Evolutionary conservation across 2,797 vertebrate genomes (phyloP).

Genomic region (Sciaenops ocellatus): DNA sequence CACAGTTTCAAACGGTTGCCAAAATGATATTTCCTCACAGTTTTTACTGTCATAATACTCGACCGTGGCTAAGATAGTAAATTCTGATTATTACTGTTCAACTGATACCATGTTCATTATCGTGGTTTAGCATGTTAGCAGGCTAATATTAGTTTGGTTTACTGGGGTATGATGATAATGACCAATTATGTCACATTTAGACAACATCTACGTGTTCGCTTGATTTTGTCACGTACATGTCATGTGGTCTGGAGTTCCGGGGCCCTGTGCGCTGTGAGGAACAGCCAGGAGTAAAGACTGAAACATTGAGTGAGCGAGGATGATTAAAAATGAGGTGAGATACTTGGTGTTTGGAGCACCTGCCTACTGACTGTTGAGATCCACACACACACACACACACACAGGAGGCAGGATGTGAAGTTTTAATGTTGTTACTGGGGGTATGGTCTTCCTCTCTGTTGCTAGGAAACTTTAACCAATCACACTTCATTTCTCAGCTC

Average conservation of each 20-base stretch:
- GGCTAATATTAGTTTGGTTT: not conserved
- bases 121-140: not conserved
- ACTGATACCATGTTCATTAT: not conserved
- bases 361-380: not conserved
- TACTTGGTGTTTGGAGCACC: not conserved
- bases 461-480: slow-evolving; percentile 32
- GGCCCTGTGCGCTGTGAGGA: not conserved
- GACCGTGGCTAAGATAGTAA: too few relatives aligned
- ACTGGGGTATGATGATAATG: not conserved
- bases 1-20: too few relatives aligned
- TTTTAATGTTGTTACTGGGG: slow-evolving; percentile 4
- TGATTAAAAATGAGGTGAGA: slow-evolving; percentile 1
- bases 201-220: not conserved
- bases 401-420: not conserved
- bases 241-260: not conserved
- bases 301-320: not conserved
- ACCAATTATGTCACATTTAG: not conserved
- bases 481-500: not conserved
- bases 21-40: too few relatives aligned
- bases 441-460: slow-evolving; percentile 15
- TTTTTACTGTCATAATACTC: too few relatives aligned
- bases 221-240: not conserved
- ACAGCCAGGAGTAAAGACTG: not conserved
- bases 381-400: not conserved
- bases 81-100: too few relatives aligned